A percentile compares a stretch with the other conserved stretches of the same genome.
Evolutionary conservation across 2,113 vertebrate species (phyloP).

Genomic region (Ploceus nigricollis): DNA sequence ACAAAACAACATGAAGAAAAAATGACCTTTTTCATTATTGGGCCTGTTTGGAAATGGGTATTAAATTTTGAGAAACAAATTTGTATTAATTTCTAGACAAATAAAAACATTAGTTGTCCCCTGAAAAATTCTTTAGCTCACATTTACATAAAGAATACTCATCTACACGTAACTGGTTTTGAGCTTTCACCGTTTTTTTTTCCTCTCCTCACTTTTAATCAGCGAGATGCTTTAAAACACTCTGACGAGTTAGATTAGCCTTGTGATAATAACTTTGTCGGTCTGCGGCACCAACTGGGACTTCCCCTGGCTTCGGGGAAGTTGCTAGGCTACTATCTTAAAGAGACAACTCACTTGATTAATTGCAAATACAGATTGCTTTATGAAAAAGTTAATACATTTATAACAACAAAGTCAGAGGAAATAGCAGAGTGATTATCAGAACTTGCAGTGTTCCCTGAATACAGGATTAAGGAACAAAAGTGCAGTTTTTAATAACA

Average conservation of each 20-base stretch:
- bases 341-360: constrained; percentile 74
- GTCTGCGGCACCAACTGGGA: constrained; percentile 52
- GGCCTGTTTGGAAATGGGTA: not conserved
- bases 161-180: not conserved
- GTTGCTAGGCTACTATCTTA: constrained; percentile 77
- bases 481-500: constrained; percentile 50
- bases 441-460: constrained; percentile 56
- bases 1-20: not conserved
- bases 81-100: not conserved
- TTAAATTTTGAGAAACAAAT: not conserved
- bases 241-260: constrained; percentile 35
- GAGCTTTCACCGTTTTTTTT: not conserved
- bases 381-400: constrained; percentile 65
- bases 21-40: not conserved
- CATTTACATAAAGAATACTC: not conserved
- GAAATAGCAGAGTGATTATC: constrained; percentile 65
- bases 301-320: constrained; percentile 39
- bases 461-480: constrained; percentile 48
- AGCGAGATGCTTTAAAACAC: constrained; percentile 57
- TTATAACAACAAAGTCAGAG: constrained; percentile 61
- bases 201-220: not conserved
- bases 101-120: not conserved
- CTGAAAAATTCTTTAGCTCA: not conserved
- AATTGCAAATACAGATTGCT: constrained; percentile 71
- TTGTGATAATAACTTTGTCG: constrained; percentile 55